A percentile compares a stretch with the other conserved stretches of the same genome.
phyloP scores from a whole-genome alignment of 2,888 invertebrate species.

The Cabera pusaria region DNA sequence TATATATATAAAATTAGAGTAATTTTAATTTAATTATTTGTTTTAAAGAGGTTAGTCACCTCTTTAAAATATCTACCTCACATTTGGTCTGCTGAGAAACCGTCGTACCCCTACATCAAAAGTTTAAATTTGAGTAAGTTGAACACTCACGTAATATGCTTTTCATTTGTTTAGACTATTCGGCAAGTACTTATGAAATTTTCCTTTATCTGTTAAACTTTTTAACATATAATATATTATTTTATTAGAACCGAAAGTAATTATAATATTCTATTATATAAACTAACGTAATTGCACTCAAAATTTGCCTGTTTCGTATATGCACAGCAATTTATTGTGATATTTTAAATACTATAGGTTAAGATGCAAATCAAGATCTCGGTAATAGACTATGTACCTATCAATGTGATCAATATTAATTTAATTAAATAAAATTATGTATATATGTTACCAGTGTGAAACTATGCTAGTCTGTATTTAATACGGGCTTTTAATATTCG shows the following conservation, averaged over 20 bases:
- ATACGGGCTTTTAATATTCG: slow-evolving; percentile 54
- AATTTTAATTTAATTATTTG: too few relatives aligned
- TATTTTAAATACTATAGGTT: slow-evolving; percentile 81
- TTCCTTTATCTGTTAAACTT: slow-evolving; percentile 3
- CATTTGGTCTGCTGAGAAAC: too few relatives aligned
- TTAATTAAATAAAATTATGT: slow-evolving; percentile 53
- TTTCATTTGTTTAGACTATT: slow-evolving; percentile 37
- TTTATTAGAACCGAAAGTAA: slow-evolving; percentile 57
- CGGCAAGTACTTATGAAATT: slow-evolving; percentile 35
- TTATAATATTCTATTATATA: slow-evolving; percentile 57
- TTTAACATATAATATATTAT: slow-evolving; percentile 25
- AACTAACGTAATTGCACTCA: slow-evolving; percentile 80
- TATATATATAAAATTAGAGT: too few relatives aligned
- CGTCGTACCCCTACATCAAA: too few relatives aligned
- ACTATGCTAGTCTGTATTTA: slow-evolving; percentile 56
- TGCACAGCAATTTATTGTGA: slow-evolving; percentile 84
- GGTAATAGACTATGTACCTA: slow-evolving; percentile 73
- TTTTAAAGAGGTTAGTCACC: too few relatives aligned
- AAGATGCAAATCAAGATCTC: slow-evolving; percentile 76
- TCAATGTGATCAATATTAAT: slow-evolving; percentile 71
- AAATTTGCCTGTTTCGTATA: slow-evolving; percentile 83
- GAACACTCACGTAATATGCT: too few relatives aligned
- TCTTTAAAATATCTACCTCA: too few relatives aligned
- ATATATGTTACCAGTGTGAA: slow-evolving; percentile 43
- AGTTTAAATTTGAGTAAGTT: too few relatives aligned